Conservation (phyloP, 2,888 invertebrate species). For the Stictocephala bisonia region DNA sequence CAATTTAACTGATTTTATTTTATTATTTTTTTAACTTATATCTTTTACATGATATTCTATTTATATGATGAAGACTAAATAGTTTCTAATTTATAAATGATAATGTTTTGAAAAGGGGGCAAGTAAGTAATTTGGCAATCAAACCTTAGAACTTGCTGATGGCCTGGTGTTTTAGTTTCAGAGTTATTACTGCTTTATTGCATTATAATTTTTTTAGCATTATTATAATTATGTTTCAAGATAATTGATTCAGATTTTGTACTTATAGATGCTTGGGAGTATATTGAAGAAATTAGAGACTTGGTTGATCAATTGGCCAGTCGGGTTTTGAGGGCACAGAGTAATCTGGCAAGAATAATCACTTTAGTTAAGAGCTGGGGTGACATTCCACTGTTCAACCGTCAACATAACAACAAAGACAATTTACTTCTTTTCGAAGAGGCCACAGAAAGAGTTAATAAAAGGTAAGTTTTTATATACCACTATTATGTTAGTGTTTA, state of each 20-base stretch:
- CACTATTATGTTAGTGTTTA: too few relatives aligned
- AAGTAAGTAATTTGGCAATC: too few relatives aligned
- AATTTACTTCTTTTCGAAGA: slow-evolving; percentile 68
- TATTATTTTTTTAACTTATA: too few relatives aligned
- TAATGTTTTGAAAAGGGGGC: too few relatives aligned
- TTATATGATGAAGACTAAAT: too few relatives aligned
- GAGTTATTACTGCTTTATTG: too few relatives aligned
- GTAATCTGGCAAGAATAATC: slow-evolving; percentile 72
- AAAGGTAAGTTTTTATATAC: slow-evolving; percentile 58
- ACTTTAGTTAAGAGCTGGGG: slow-evolving; percentile 77
- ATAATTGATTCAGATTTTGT: background rate
- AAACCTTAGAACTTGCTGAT: too few relatives aligned
- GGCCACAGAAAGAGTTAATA: slow-evolving; percentile 64
- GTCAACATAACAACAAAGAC: slow-evolving; percentile 75
- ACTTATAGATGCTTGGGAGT: slow-evolving; percentile 70
- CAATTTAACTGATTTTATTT: too few relatives aligned
- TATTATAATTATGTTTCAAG: background rate
- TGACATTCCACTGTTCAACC: slow-evolving; percentile 76
- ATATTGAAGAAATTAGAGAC: slow-evolving; percentile 75
- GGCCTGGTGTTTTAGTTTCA: too few relatives aligned
- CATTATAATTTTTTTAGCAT: background rate
- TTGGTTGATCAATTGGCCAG: slow-evolving; percentile 78
- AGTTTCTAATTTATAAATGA: too few relatives aligned
- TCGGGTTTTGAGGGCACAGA: slow-evolving; percentile 75
- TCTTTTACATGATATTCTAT: too few relatives aligned